Percentiles rank a stretch among this genome's conserved stretches.
These are phyloP conservation scores for Tursiops truncatus DNA, from an alignment of 2,113 vertebrate species.

Conservation along the genomic window DNA sequence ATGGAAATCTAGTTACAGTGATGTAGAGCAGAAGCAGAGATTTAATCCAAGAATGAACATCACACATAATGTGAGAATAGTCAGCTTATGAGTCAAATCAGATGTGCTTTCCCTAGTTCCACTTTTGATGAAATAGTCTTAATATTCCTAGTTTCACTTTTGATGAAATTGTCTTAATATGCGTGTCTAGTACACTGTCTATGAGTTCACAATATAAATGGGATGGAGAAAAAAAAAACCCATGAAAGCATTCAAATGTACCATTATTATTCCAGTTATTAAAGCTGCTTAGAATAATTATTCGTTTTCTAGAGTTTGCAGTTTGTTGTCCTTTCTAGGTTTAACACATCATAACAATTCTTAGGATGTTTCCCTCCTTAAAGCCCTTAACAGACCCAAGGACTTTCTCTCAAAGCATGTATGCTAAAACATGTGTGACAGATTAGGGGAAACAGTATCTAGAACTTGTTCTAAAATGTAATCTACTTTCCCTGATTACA, in stretches of 20 bases:
- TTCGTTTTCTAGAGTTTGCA: not conserved
- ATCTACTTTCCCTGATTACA: not conserved
- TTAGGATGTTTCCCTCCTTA: not conserved
- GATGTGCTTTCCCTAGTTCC: not conserved
- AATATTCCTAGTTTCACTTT: not conserved
- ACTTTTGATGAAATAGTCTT: not conserved
- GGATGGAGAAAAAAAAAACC: not conserved
- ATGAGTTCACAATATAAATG: not conserved
- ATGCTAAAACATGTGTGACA: not conserved
- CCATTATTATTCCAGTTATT: not conserved
- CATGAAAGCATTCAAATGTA: not conserved
- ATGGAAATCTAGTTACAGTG: not conserved
- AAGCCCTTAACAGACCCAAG: not conserved
- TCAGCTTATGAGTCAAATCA: not conserved
- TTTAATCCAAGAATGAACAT: not conserved
- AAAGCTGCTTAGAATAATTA: not conserved
- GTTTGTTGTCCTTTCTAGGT: not conserved
- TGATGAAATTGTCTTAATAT: not conserved
- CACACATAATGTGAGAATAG: not conserved
- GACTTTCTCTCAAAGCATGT: not conserved
- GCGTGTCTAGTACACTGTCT: not conserved
- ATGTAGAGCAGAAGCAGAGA: not conserved
- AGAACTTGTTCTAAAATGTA: constrained; percentile 52
- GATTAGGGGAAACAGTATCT: constrained; percentile 10
- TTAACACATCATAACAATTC: constrained; percentile 3